phyloP scores from a whole-genome alignment of 1,140 invertebrate genomes.

The Vollenhovia emeryi region DNA sequence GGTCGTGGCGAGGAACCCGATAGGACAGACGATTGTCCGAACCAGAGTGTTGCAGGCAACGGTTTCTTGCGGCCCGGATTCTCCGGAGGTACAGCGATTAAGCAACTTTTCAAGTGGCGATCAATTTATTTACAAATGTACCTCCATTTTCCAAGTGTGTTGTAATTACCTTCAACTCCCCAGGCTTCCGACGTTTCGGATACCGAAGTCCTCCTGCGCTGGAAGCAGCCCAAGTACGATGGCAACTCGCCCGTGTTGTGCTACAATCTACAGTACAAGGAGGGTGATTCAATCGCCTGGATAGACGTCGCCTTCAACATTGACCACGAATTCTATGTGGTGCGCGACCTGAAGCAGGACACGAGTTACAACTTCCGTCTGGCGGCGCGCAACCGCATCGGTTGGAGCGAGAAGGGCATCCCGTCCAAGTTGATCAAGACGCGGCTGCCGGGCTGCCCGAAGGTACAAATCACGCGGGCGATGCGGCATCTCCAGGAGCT shows the following conservation, averaged over 20 bases:
- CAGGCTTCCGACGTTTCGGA: conserved; percentile 90
- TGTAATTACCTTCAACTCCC: not conserved
- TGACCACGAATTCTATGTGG: conserved; percentile 96
- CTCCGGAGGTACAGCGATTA: conserved; percentile 89
- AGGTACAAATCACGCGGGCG: conserved; percentile 91
- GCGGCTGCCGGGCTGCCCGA: conserved; percentile 87
- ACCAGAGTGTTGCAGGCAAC: conserved; percentile 91
- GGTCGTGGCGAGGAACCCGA: conserved; percentile 95
- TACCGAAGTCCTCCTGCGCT: conserved; percentile 94
- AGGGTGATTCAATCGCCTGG: conserved; percentile 93
- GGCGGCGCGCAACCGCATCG: conserved; percentile 95
- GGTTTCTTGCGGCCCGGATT: conserved; percentile 93
- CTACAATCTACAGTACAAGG: conserved; percentile 94
- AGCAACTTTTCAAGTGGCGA: not conserved
- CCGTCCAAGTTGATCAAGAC: conserved; percentile 90
- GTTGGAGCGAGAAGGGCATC: conserved; percentile 95
- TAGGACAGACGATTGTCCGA: conserved; percentile 91
- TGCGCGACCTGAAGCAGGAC: conserved; percentile 91
- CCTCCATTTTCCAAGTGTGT: not conserved
- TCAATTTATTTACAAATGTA: not conserved
- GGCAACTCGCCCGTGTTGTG: conserved; percentile 94
- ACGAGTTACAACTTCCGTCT: conserved; percentile 96
- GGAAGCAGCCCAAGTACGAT: conserved; percentile 94
- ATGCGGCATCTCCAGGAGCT: conserved; percentile 94
- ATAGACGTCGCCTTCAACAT: conserved; percentile 94